Evolutionary conservation across 1,140 invertebrate genomes (phyloP), one percentile per base, ranked within the genome.

Genomic region (Trinorchestia longiramus): DNA sequence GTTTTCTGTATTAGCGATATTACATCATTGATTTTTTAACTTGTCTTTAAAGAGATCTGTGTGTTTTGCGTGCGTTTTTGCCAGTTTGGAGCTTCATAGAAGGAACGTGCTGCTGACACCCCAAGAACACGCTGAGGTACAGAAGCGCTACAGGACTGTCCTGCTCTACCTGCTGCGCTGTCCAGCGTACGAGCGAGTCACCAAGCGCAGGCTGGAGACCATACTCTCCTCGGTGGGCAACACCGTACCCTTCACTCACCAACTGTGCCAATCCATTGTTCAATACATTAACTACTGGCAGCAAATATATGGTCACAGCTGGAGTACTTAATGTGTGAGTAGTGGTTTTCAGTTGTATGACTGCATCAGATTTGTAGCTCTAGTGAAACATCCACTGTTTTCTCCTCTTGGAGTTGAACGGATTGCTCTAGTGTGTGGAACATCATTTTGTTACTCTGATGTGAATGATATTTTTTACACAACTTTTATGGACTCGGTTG

Each of bases 221-320:
- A 62, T 96, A 62, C 95, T 97, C 42, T 47, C 41, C 28, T 92
- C 95, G 43, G 77, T 96, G 40, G 96, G 96, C 42, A 94, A 95
- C 28, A 96, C 77, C 28, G 57, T 97, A 28, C 96, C 96, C 44
- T 94, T 96, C 15, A 95, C 96, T 19, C 88, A 96, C 47, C 95
- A 95, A 11, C 41, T 97, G 36, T 95, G 96, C 62, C 95, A 96
- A 41, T 96, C 96, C 36, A 43, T 97, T 36, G 62, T 96, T 42
- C 96, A 96, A 19, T 97, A 97, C 53, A 95, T 97, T 43, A 96
- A 96, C 19, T 95, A 96, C 44, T 97, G 96, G 96, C 96, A 97
- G 95, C 95, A 96, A 43, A 96, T 97, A 57, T 97, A 97, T 91
- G 96, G 96, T 15, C 96, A 97, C 95, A 95, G 96, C 41, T 97